These are phyloP conservation scores for Ophiodon elongatus DNA, from an alignment of 2,113 vertebrate genomes.

Conservation along the genomic window DNA sequence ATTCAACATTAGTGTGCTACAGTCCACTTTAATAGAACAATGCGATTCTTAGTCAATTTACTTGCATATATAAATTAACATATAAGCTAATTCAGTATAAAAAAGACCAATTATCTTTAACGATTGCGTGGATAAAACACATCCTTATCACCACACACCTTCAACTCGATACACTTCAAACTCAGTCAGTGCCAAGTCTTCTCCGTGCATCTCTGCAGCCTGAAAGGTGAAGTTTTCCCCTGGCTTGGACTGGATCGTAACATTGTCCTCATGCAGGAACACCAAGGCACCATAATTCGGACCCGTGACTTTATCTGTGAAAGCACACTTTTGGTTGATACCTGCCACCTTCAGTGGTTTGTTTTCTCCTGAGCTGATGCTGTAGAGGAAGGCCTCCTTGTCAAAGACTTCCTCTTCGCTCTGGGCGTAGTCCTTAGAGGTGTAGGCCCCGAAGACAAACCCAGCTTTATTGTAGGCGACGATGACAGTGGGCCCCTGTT, in stretches of 20 bases:
- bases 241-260: slow-evolving; percentile 39
- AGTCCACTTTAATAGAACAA: not conserved
- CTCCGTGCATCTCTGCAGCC: slow-evolving; percentile 62
- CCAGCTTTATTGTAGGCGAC: slow-evolving; percentile 59
- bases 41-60: not conserved
- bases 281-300: slow-evolving; percentile 57
- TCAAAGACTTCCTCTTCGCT: not conserved
- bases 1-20: not conserved
- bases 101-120: not conserved
- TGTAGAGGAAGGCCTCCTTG: slow-evolving; percentile 59
- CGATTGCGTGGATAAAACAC: not conserved
- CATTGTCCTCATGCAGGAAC: slow-evolving; percentile 25
- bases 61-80: not conserved
- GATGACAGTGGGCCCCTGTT: slow-evolving; percentile 62
- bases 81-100: not conserved
- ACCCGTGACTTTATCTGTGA: slow-evolving; percentile 26
- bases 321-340: slow-evolving; percentile 12
- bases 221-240: slow-evolving; percentile 57
- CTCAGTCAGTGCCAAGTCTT: slow-evolving; percentile 65
- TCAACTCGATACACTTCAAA: slow-evolving; percentile 79
- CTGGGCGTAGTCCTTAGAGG: slow-evolving; percentile 53
- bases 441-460: slow-evolving; percentile 71
- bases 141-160: slow-evolving; percentile 55
- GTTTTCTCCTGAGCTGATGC: slow-evolving; percentile 2
- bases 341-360: slow-evolving; percentile 34